These are phyloP conservation scores for Phengaris alcon DNA, from an alignment of 2,888 invertebrate genomes.

Conservation along the genomic window DNA sequence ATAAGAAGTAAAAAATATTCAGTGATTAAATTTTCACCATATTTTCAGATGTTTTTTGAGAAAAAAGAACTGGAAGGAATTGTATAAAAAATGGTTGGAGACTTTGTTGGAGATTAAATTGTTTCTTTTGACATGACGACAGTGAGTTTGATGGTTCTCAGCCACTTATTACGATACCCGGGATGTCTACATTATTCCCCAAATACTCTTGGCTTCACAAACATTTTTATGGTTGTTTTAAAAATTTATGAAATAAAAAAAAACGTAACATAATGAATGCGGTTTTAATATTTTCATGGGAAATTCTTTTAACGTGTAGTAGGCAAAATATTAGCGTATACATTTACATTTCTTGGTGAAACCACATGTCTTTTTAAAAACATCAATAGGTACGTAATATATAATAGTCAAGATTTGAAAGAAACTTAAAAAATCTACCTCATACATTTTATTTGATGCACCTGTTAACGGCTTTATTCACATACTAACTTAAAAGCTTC, in stretches of 20 bases:
- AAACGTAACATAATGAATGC: background rate
- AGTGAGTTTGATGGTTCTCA: slow-evolving; percentile 10
- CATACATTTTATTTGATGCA: background rate
- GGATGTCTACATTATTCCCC: slow-evolving; percentile 16
- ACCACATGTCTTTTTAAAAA: background rate
- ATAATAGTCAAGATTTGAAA: no score
- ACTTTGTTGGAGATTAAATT: slow-evolving; percentile 21
- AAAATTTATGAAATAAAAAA: slow-evolving; percentile 6
- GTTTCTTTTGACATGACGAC: slow-evolving; percentile 20
- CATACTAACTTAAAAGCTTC: background rate
- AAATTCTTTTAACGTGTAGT: background rate
- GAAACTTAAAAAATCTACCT: background rate
- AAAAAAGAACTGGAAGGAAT: background rate
- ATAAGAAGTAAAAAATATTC: background rate
- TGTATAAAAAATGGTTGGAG: slow-evolving; percentile 9
- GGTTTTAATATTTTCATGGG: background rate
- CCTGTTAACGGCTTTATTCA: background rate
- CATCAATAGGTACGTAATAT: background rate
- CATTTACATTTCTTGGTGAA: background rate
- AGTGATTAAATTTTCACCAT: background rate
- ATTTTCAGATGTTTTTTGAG: slow-evolving; percentile 11
- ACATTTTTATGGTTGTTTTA: slow-evolving; percentile 10
- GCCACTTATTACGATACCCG: slow-evolving; percentile 9
- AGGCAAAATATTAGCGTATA: background rate
- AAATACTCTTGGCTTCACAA: background rate